phyloP scores from a whole-genome alignment of 2,888 invertebrate species.

The Zaprionus bogoriensis region DNA sequence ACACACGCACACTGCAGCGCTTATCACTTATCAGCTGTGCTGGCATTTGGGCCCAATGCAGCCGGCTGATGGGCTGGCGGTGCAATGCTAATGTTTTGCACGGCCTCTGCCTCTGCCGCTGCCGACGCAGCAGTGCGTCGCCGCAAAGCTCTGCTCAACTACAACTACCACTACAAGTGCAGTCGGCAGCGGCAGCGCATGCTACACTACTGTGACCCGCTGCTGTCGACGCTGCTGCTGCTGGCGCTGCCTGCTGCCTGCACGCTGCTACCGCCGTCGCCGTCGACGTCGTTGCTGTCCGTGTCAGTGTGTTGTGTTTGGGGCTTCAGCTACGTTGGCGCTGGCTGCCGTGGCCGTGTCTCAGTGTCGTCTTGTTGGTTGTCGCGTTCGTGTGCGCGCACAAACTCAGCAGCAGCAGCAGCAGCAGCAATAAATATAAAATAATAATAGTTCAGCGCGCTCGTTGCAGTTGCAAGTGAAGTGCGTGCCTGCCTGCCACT shows the following conservation, averaged over 20 bases:
- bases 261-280: conserved; percentile 11
- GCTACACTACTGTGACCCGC: conserved; percentile 17
- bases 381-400: conserved; percentile 80
- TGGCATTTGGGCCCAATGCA: conserved; percentile 61
- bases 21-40: conserved; percentile 73
- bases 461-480: conserved; percentile 60
- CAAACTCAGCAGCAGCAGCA: conserved; percentile 48
- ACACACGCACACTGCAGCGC: conserved; percentile 26
- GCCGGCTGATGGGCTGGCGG: conserved; percentile 50
- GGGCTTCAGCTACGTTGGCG: conserved; percentile 37
- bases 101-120: conserved; percentile 25
- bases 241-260: conserved; percentile 10
- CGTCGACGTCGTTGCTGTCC: too few relatives aligned
- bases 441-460: conserved; percentile 38
- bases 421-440: conserved; percentile 35
- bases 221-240: conserved; percentile 40
- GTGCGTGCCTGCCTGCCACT: conserved; percentile 46
- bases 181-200: neutral
- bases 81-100: conserved; percentile 40
- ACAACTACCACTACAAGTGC: conserved; percentile 30
- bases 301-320: conserved; percentile 67
- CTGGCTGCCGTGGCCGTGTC: conserved; percentile 55
- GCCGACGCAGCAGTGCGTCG: conserved; percentile 34
- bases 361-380: conserved; percentile 83
- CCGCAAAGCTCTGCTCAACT: conserved; percentile 66